Conservation (phyloP, 2,888 invertebrate species). For the Cataglyphis cursor region DNA sequence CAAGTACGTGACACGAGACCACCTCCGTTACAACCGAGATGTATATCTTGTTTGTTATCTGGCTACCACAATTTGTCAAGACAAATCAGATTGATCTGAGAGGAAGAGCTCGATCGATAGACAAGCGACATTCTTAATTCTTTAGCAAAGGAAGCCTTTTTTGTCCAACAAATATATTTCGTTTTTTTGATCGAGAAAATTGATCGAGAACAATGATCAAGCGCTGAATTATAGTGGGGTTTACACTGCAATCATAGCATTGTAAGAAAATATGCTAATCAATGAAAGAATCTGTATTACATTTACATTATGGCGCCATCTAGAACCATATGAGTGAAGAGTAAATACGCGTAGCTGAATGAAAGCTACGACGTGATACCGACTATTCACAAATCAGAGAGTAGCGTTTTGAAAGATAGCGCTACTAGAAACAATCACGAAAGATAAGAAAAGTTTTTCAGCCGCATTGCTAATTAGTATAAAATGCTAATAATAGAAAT, state of each 20-base stretch:
- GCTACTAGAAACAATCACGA: not conserved
- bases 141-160: not conserved
- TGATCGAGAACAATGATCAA: slow-evolving; percentile 33
- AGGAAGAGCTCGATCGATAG: slow-evolving; percentile 65
- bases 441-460: not conserved
- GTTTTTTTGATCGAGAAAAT: not conserved
- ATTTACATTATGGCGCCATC: slow-evolving; percentile 62
- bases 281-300: slow-evolving; percentile 51
- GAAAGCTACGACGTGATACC: slow-evolving; percentile 28
- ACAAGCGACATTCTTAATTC: slow-evolving; percentile 31
- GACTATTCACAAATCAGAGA: slow-evolving; percentile 45
- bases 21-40: slow-evolving; percentile 71
- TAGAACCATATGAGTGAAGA: slow-evolving; percentile 40
- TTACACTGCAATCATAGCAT: not conserved
- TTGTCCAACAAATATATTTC: not conserved
- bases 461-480: not conserved
- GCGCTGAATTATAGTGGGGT: not conserved
- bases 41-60: slow-evolving; percentile 74
- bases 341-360: not conserved
- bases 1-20: slow-evolving; percentile 77
- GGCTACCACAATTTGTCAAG: slow-evolving; percentile 80
- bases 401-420: slow-evolving; percentile 1
- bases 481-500: not conserved
- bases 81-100: slow-evolving; percentile 62
- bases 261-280: slow-evolving; percentile 1